These are phyloP conservation scores for Benitochromis conjunctus DNA, from an alignment of 2,113 vertebrate species.

Conservation along the genomic window DNA sequence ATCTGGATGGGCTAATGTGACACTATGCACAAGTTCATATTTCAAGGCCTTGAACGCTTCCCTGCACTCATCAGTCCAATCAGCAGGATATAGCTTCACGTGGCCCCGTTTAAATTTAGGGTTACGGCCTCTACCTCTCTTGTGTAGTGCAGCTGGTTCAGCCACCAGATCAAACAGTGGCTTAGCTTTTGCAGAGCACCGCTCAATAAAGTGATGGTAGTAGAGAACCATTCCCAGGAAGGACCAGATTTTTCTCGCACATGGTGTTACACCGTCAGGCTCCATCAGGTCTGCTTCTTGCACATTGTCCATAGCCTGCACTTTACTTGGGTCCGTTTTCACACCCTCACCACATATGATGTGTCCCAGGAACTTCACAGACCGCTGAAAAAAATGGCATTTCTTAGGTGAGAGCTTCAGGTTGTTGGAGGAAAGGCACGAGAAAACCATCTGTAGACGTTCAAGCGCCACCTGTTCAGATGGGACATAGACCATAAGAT, in stretches of 20 bases:
- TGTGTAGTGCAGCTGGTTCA: neutral
- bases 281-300: neutral
- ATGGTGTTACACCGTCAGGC: neutral
- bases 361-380: constrained; percentile 25
- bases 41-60: too few relatives aligned
- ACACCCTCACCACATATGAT: neutral
- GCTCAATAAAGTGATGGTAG: neutral
- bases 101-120: neutral
- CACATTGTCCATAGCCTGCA: neutral
- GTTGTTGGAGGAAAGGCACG: neutral
- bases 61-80: too few relatives aligned
- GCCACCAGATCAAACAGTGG: neutral
- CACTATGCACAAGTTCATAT: too few relatives aligned
- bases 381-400: neutral
- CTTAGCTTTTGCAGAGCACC: neutral
- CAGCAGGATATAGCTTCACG: too few relatives aligned
- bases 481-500: too few relatives aligned
- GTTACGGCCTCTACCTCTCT: neutral
- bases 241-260: neutral
- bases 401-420: constrained; percentile 23
- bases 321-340: neutral
- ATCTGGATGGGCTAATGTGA: too few relatives aligned
- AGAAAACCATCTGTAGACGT: constrained; percentile 14
- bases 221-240: neutral
- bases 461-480: too few relatives aligned